These are phyloP conservation scores for Chiloscyllium plagiosum DNA, from an alignment of 2,113 vertebrate species.

Conservation along the genomic window DNA sequence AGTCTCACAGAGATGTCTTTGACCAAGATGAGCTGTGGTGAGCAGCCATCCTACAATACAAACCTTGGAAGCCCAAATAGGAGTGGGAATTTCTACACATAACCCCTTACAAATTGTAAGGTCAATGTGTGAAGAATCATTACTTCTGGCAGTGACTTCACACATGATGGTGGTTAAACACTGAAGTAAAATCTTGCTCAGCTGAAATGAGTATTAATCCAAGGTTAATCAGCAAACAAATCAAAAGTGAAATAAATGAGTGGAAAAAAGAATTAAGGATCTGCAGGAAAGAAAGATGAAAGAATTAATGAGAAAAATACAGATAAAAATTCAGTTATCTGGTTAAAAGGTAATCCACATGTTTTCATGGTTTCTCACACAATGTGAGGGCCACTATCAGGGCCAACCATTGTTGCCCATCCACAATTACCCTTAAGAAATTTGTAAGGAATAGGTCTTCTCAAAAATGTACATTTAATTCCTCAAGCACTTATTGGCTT, in stretches of 20 bases:
- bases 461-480: too few species aligned
- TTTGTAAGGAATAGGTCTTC: background rate
- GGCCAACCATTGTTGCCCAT: too few species aligned
- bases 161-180: background rate
- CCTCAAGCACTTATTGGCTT: too few species aligned
- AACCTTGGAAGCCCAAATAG: background rate
- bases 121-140: background rate
- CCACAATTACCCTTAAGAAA: too few species aligned
- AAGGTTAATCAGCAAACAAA: background rate
- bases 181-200: background rate
- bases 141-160: background rate
- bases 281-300: background rate
- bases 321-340: background rate
- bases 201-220: background rate
- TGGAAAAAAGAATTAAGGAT: background rate
- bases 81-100: background rate
- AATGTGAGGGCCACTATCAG: too few species aligned
- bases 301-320: background rate
- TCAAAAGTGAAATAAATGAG: background rate
- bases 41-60: too few species aligned
- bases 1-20: too few species aligned
- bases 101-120: background rate
- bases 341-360: background rate
- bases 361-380: background rate
- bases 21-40: too few species aligned